Conservation (phyloP, 2,113 vertebrate genomes). For the Apodemus speciosus region DNA sequence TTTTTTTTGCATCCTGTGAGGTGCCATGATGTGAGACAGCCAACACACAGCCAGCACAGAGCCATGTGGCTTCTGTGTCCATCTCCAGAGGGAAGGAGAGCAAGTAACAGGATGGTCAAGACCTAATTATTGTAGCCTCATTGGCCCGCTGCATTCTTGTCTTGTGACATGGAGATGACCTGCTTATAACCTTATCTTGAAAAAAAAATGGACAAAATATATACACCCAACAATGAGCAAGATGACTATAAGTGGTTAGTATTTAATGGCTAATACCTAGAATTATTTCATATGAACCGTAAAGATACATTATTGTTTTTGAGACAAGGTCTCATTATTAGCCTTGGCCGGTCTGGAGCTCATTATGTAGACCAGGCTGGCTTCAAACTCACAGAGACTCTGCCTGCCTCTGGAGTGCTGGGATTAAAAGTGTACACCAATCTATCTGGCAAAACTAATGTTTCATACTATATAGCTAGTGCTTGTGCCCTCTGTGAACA, state of each 20-base stretch:
- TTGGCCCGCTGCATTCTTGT: neutral
- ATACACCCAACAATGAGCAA: neutral
- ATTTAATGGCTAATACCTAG: neutral
- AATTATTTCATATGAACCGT: neutral
- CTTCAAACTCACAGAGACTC: neutral
- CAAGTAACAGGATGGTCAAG: neutral
- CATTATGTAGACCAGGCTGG: neutral
- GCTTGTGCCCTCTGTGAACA: slow-evolving; percentile 18
- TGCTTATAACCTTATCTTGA: neutral
- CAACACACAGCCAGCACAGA: neutral
- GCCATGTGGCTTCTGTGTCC: neutral
- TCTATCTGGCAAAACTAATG: neutral
- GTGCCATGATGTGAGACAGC: accelerated
- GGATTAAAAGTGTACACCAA: neutral
- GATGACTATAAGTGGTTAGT: neutral
- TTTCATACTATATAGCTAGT: neutral
- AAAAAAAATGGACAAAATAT: neutral
- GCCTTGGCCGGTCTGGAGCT: neutral
- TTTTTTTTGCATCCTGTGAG: neutral
- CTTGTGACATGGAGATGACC: neutral
- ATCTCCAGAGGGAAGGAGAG: neutral
- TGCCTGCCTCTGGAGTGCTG: neutral
- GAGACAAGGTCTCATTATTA: neutral
- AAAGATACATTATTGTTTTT: neutral
- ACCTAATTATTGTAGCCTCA: neutral